Base-by-base conservation (phyloP, 2,797 vertebrate species). In the Rousettus madagascariensis region DNA sequence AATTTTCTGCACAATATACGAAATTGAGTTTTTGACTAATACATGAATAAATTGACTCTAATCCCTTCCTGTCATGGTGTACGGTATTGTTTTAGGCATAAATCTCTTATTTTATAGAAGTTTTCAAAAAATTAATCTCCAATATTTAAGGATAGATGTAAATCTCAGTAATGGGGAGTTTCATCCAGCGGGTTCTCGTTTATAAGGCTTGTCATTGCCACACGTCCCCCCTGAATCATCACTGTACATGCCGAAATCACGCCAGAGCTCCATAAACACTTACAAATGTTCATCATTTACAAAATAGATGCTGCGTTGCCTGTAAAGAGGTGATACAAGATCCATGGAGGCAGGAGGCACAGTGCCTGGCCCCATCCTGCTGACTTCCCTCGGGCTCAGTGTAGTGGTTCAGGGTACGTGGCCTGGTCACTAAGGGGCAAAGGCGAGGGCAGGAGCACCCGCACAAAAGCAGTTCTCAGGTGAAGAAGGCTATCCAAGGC, bases 1-100 rank as follows among this genome's bases (percentile, higher is more conserved):
- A 98, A 98, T 98, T 98, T 98, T 98, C 95, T 96, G 89, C 97
- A 97, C 97, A 97, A 98, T 97, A 97, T 98, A 98, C 96, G 97
- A 97, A 33, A 98, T 98, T 96, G 98, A 98, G 97, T 98, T 98
- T 98, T 97, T 98, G 97, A 98, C 97, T 94, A 95, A 95, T 95
- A 78, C 95, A 95, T 96, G 96, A 98, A 98, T 98, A 98, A 97
- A 98, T 97, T 90, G 97, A 96, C 97, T 97, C 96, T 98, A 98
- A 98, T 97, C 95, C 96, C 95, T 98, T 96, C 79, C 91, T 95
- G 89, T 94, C 93, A 90, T 41, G 49, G 89, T 41, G 51, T 91
- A 95, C 16, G 30, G 63, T 90, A 96, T 97, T 97, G 90, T 95
- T 98, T 98, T 97, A 97, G 96, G 96, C 9, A 41, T 96, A 97